Evolutionary conservation across 2,113 vertebrate species (phyloP), one percentile per base, ranked within the genome.

Genomic region (Dicentrarchus labrax): DNA sequence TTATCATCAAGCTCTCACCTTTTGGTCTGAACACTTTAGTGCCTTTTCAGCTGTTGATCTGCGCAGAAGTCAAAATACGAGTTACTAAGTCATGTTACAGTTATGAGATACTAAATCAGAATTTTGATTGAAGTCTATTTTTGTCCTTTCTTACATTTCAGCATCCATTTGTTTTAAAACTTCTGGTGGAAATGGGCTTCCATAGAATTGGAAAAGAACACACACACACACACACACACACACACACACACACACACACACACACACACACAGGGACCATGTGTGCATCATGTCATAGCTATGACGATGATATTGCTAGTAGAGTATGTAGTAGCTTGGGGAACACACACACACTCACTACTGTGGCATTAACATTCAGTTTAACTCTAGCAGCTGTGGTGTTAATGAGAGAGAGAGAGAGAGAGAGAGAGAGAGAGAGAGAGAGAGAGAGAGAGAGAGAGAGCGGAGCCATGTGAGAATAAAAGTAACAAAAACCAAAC

Each of bases 381-480:
- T 57, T 57, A 72, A 48, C 50, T 39, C 24, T 51, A 13, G 56
- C 79, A 68, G 71, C 62, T 82, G 79, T 43, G 62, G 21, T 61
- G 79, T 60, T 68, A 61, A 68, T 61, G 59, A 75, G 67, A 30
- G 30, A 2, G 30, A 30, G 30, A 24, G 4, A 17, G 39, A n/a
- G 16, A 59, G 41, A 21, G 39, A 19, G 0, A n/a, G 50, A n/a
- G 30, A 24, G 45, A 61, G 16, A n/a, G n/a, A 60, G 5, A 38
- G 54, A 22, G 36, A 24, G 4, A 17, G 39, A n/a, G 16, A 59
- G 41, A 21, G 39, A 19, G 0, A n/a, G 50, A n/a, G 30, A 24
- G 45, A 61, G 16, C 57, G 36, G 60, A 62, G 36, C 1, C 0
- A 62, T 19, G 36, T 61, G 59, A 19, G 30, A 61, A 38, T 62